phyloP scores from a whole-genome alignment of 2,797 vertebrate genomes.

The Xenops minutus region DNA sequence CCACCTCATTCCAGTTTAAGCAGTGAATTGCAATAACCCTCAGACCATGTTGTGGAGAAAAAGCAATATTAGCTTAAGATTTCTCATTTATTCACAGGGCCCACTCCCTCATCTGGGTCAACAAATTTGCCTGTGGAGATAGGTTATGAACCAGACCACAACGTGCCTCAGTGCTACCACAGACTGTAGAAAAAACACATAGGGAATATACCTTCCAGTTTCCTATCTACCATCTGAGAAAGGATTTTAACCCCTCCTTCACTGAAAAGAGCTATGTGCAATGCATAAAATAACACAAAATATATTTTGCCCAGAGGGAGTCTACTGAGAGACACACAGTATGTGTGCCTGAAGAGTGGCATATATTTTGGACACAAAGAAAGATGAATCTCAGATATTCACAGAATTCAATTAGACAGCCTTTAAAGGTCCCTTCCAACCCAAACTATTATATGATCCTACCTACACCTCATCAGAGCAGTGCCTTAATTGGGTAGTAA shows the following conservation, averaged over 20 bases:
- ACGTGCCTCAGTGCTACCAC: neutral
- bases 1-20: neutral
- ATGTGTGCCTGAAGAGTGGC: neutral
- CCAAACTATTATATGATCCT: neutral
- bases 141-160: rapidly evolving
- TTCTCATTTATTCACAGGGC: neutral
- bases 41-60: neutral
- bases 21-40: neutral
- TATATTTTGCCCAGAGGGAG: neutral
- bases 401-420: neutral
- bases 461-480: neutral
- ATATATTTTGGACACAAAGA: neutral
- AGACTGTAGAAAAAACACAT: neutral
- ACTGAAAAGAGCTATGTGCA: neutral
- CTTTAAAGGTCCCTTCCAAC: neutral
- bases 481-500: neutral
- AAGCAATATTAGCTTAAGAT: neutral
- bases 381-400: neutral
- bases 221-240: neutral
- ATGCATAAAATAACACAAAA: neutral
- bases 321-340: neutral
- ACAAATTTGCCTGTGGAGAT: neutral
- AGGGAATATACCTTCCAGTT: neutral
- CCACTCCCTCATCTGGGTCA: neutral
- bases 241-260: neutral